Base-by-base conservation (phyloP, 2,888 invertebrate species). In the Sinohyriopsis cumingii region DNA sequence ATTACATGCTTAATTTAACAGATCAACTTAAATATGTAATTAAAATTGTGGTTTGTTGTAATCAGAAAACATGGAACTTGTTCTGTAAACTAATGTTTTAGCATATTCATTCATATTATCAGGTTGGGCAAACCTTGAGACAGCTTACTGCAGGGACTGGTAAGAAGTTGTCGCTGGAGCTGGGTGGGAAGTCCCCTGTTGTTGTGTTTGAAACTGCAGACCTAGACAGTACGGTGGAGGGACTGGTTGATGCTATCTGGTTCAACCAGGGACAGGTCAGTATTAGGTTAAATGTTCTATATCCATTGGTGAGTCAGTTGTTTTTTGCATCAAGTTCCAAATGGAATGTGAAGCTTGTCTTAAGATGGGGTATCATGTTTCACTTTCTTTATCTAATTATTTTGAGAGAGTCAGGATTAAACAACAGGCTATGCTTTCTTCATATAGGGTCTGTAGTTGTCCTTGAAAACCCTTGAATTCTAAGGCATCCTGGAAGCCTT, bases 121-220 rank as follows among this genome's bases (percentile, higher is more conserved):
- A 89, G 89, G 84, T 88, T 64, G 91, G 90, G 73, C 85, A 90
- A 77, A 79, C 85, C 12, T 74, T 91, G 66, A 75, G 90, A 20
- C 74, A 84, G 57, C 77, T 85, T 33, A 86, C 88, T 59, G 89
- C 90, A 33, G 90, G 90, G 18, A 81, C 84, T 65, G 89, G 90
- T 18, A 90, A 90, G 82, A 90, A 89, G 75, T 67, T 89, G 60
- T 90, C 90, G 0, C 78, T 90, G 62, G 91, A 91, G 78, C 83
- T 91, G 25, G 89, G 90, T 56, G 90, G 91, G 0, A 90, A 90
- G 75, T 90, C 90, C 61, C 90, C 92, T 3, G 90, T 92, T 76
- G 86, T 93, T 57, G 90, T 92, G 67, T 92, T 92, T 86, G 92
- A 92, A 71, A 88, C 89, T 62, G 91, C 92, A 18, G 93, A 93